Conservation (phyloP, 1,140 invertebrate genomes). For the Drosophila oshimai region DNA sequence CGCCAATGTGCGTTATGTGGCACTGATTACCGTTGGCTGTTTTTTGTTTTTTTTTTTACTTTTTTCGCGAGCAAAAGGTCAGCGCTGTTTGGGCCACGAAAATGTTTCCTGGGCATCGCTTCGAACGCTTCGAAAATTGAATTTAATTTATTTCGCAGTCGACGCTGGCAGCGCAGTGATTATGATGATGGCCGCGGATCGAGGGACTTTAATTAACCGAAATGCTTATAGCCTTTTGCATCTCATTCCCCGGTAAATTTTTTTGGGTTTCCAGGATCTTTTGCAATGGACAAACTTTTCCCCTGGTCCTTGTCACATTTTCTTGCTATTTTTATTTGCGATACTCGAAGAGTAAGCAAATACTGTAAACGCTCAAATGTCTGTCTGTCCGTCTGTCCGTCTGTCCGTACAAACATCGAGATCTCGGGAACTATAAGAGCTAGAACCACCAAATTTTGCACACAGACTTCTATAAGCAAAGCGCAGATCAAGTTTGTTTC, state of each 20-base stretch:
- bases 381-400: too few species aligned
- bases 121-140: constrained; percentile 63
- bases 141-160: constrained; percentile 68
- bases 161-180: constrained; percentile 16
- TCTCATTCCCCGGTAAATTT: neutral
- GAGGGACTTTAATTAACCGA: constrained; percentile 8
- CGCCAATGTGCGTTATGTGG: constrained; percentile 67
- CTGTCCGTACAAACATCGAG: too few species aligned
- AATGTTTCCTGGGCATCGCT: constrained; percentile 39
- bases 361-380: too few species aligned
- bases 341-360: too few species aligned
- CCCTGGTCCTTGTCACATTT: neutral
- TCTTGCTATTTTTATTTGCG: neutral
- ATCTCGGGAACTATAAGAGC: too few species aligned
- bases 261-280: neutral
- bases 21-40: constrained; percentile 72
- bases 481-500: too few species aligned
- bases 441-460: too few species aligned
- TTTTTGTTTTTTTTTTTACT: too few species aligned
- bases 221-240: constrained; percentile 1
- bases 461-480: too few species aligned
- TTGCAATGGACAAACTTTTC: neutral
- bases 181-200: neutral
- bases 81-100: constrained; percentile 37
- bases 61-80: constrained; percentile 13